phyloP scores from a whole-genome alignment of 2,113 vertebrate genomes.

The Phyllostomus discolor region DNA sequence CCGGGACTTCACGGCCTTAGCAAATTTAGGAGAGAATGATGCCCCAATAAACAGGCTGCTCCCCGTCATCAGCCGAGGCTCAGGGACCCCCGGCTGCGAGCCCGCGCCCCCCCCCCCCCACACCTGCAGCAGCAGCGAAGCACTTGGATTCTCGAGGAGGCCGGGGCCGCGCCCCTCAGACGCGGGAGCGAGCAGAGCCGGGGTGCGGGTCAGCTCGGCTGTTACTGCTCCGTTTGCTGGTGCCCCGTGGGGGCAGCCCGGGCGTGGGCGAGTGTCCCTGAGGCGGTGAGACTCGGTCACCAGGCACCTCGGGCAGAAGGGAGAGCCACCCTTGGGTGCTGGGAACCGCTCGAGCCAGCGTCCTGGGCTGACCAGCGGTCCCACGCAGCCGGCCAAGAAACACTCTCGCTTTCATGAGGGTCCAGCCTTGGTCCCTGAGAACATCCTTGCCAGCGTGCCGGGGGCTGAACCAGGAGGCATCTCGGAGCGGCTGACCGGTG shows the following conservation, averaged over 20 bases:
- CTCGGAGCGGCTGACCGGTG: accelerated
- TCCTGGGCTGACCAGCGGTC: not conserved
- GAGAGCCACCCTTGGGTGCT: not conserved
- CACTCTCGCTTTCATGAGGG: not conserved
- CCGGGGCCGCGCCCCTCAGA: not conserved
- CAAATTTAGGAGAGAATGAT: slow-evolving; percentile 47
- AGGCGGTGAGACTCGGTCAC: not conserved
- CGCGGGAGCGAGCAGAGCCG: not conserved
- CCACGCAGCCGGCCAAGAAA: not conserved
- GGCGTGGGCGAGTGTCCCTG: not conserved
- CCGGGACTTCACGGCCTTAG: slow-evolving; percentile 3
- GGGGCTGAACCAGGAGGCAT: too few species aligned
- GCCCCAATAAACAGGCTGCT: slow-evolving; percentile 43
- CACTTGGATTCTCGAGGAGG: not conserved
- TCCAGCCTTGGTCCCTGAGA: not conserved
- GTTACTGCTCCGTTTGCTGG: not conserved
- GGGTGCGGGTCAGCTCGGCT: not conserved
- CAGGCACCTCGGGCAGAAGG: not conserved
- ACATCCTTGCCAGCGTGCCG: too few species aligned
- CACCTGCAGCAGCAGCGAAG: not conserved
- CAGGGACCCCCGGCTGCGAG: not conserved
- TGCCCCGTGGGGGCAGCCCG: not conserved
- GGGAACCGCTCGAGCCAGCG: not conserved
- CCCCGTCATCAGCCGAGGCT: slow-evolving; percentile 12
- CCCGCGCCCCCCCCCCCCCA: not conserved